A percentile compares a stretch with the other conserved stretches of the same genome.
Conservation (phyloP, 2,888 invertebrate species). For the Deroplatys truncata region DNA sequence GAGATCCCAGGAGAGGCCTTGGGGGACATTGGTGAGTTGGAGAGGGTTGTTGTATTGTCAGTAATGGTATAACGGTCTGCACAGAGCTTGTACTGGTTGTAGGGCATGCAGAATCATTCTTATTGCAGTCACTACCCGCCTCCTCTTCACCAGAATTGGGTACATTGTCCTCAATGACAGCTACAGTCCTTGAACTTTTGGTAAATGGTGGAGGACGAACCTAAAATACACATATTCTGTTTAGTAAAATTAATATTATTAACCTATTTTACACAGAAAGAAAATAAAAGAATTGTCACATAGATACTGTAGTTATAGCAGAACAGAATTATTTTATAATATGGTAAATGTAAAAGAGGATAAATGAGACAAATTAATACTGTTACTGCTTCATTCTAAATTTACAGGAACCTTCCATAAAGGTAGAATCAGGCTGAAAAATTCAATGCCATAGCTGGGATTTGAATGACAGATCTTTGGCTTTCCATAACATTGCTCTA, state of each 20-base stretch:
- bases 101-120: slow-evolving; percentile 32
- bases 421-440: too few relatives aligned
- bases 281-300: too few relatives aligned
- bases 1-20: slow-evolving; percentile 45
- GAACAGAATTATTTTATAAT: too few relatives aligned
- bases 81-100: slow-evolving; percentile 41
- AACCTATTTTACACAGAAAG: background rate
- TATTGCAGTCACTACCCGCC: slow-evolving; percentile 19
- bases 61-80: slow-evolving; percentile 59
- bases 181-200: background rate
- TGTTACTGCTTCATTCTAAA: too few relatives aligned
- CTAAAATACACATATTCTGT: background rate
- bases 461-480: too few relatives aligned
- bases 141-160: background rate
- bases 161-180: background rate
- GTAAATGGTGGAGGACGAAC: background rate
- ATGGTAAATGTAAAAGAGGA: too few relatives aligned
- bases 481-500: too few relatives aligned
- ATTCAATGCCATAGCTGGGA: too few relatives aligned
- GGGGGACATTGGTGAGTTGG: slow-evolving; percentile 54
- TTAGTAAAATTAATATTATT: background rate
- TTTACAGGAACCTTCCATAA: too few relatives aligned
- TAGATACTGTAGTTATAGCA: too few relatives aligned
- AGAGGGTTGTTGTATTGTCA: slow-evolving; percentile 65
- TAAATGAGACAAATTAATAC: too few relatives aligned